Conservation (phyloP, 2,888 invertebrate species). For the Chrysolina americana region DNA sequence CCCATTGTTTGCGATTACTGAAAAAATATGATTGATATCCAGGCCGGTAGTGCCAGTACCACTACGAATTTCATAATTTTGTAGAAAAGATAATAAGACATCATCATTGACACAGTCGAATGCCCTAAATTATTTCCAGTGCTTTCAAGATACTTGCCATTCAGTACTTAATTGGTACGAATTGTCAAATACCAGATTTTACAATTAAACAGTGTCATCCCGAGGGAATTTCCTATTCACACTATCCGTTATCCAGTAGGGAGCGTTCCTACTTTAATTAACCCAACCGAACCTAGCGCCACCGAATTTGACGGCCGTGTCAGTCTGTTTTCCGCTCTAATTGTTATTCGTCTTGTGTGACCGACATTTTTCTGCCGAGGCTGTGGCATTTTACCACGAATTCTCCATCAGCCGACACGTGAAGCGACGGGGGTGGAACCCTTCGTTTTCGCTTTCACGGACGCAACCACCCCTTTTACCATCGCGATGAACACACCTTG, state of each 20-base stretch:
- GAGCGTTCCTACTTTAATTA: constrained; percentile 3
- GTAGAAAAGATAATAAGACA: too few relatives aligned
- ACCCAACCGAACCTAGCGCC: not conserved
- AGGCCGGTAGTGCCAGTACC: too few relatives aligned
- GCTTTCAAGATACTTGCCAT: too few relatives aligned
- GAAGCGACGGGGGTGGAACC: not conserved
- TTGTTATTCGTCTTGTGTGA: constrained; percentile 43
- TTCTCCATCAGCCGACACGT: constrained; percentile 21
- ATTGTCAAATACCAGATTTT: too few relatives aligned
- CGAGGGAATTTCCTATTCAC: not conserved
- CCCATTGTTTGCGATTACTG: too few relatives aligned
- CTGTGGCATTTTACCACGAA: constrained; percentile 50
- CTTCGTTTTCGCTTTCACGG: constrained; percentile 8
- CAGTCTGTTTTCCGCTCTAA: constrained; percentile 38
- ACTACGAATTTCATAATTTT: too few relatives aligned
- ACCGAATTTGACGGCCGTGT: constrained; percentile 2
- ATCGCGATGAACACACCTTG: not conserved
- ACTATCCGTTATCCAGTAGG: not conserved
- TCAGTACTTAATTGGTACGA: too few relatives aligned
- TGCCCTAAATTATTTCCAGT: too few relatives aligned
- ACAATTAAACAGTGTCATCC: not conserved
- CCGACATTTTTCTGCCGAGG: constrained; percentile 45
- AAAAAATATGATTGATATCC: too few relatives aligned
- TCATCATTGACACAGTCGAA: too few relatives aligned
- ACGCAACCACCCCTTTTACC: not conserved